These are phyloP conservation scores for Galbula dea DNA, from an alignment of 2,113 vertebrate genomes.

Conservation along the genomic window DNA sequence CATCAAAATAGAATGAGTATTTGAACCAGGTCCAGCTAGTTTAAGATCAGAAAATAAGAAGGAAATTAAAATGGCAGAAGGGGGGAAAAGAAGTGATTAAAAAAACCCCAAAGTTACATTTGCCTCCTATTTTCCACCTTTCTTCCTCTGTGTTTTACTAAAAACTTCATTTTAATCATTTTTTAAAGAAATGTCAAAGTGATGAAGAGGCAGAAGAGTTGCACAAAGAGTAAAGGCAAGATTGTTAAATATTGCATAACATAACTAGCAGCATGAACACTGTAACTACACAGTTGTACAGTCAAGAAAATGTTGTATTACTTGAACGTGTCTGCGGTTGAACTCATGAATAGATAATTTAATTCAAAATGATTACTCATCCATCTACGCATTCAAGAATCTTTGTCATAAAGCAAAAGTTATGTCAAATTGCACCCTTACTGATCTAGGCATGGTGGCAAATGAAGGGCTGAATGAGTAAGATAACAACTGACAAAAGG, in stretches of 20 bases:
- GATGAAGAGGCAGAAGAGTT: background rate
- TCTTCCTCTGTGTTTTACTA: background rate
- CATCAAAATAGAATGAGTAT: conserved; percentile 49
- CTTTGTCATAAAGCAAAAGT: background rate
- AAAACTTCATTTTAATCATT: background rate
- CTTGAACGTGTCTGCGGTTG: background rate
- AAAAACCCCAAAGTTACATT: background rate
- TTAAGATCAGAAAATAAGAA: conserved; percentile 23
- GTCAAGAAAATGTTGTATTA: background rate
- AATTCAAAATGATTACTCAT: background rate
- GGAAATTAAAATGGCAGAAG: conserved; percentile 14
- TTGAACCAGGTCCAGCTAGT: conserved; percentile 34
- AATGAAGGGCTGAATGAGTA: too few species aligned
- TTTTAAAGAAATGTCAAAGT: background rate
- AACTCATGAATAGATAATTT: background rate
- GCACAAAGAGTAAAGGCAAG: background rate
- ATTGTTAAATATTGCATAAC: background rate
- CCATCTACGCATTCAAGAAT: background rate
- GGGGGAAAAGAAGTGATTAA: background rate
- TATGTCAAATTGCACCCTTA: background rate
- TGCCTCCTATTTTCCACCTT: background rate
- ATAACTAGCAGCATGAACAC: background rate
- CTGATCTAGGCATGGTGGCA: background rate
- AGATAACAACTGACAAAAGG: background rate
- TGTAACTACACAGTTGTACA: background rate